A percentile compares a stretch with the other conserved stretches of the same genome.
phyloP scores from a whole-genome alignment of 2,113 vertebrate species.

The Dryoscopus gambensis region DNA sequence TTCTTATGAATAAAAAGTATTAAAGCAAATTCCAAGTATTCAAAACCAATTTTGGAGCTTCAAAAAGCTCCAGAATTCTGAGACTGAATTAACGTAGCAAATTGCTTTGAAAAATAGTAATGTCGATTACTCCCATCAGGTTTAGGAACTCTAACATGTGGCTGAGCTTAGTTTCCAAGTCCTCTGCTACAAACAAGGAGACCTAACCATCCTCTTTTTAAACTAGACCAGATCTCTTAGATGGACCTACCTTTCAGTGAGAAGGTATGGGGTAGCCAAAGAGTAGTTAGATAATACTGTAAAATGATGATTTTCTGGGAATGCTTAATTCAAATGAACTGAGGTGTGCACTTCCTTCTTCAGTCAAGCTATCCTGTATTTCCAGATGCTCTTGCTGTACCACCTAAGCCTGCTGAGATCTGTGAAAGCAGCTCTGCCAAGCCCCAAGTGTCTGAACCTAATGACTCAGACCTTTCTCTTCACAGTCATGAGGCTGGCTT shows the following conservation, averaged over 20 bases:
- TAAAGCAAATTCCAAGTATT: background rate
- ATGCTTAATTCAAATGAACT: background rate
- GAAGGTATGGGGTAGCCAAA: background rate
- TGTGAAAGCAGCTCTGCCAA: background rate
- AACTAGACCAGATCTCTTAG: background rate
- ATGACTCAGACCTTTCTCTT: background rate
- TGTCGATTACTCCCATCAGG: background rate
- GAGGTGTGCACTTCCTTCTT: background rate
- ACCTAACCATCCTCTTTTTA: background rate
- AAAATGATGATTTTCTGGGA: background rate
- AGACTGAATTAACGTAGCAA: background rate
- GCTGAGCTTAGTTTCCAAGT: background rate
- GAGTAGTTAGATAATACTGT: background rate
- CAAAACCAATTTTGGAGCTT: background rate
- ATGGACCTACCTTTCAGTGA: background rate
- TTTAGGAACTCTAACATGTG: background rate
- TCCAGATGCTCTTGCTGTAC: background rate
- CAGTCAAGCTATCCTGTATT: background rate
- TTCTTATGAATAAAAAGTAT: background rate
- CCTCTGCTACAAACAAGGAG: background rate
- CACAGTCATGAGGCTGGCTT: background rate
- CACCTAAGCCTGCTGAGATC: background rate
- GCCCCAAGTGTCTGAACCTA: background rate
- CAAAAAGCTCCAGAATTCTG: background rate
- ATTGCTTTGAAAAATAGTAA: background rate